Evolutionary conservation across 2,113 vertebrate genomes (phyloP).

Genomic region (Callithrix jacchus): DNA sequence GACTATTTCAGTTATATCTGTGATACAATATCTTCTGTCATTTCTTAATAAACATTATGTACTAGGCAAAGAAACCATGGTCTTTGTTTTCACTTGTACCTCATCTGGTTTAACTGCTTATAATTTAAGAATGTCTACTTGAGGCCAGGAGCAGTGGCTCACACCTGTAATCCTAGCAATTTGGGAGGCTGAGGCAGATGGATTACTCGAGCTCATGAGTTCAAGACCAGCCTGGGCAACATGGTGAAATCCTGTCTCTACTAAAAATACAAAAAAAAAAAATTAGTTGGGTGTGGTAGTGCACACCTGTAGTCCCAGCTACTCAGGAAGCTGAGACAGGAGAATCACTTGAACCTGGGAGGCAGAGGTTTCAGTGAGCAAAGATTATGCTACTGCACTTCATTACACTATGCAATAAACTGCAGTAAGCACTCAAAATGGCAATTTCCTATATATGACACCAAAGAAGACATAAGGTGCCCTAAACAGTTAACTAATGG

Average conservation of each 20-base stretch:
- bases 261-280: background rate
- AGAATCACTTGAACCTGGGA: no score
- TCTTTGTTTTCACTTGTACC: slow-evolving; percentile 12
- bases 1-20: background rate
- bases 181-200: accelerated
- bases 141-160: background rate
- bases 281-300: no score
- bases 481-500: background rate
- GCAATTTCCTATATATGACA: background rate
- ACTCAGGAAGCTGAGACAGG: no score
- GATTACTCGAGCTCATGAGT: background rate
- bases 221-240: background rate
- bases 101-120: background rate
- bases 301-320: no score
- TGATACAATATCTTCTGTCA: slow-evolving; percentile 22
- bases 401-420: background rate
- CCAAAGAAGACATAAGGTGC: background rate
- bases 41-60: slow-evolving; percentile 68
- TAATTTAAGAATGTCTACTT: background rate
- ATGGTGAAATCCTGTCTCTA: background rate
- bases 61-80: slow-evolving; percentile 25
- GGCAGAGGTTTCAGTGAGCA: no score
- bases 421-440: background rate
- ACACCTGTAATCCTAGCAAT: background rate
- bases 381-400: no score